Evolutionary conservation across 2,113 vertebrate genomes (phyloP), one percentile per base, ranked within the genome.

Genomic region (Corythaixoides concolor): DNA sequence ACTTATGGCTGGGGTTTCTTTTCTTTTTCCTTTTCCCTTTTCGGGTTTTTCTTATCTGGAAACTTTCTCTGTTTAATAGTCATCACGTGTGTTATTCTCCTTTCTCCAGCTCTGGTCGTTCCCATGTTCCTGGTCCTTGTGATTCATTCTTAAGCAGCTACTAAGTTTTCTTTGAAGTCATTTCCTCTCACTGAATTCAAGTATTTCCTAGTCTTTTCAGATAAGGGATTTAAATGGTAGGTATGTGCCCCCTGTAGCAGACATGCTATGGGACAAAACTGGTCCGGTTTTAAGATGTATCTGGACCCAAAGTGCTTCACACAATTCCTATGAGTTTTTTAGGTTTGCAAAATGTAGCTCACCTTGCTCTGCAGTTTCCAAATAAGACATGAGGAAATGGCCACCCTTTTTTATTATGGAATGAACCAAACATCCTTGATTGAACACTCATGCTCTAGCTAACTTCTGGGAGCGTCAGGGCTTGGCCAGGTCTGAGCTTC

Each of bases 131-230:
- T 88, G 35, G 82, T 85, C 64, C 55, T 79, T 53, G 52, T 70
- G 37, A 66, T 56, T 94, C 74, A 70, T 91, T 93, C 84, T 88
- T 85, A 76, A 90, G 75, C 68, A 96, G 58, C 75, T 63, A 89
- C 56, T 64, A 62, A 91, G 62, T 59, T 87, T 72, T 93, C 69
- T 95, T 95, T 85, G 0, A 94, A 91, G 52, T 64, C 1, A 81
- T 92, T 96, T 97, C 67, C 74, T 92, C 53, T 89, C 69, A 60
- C 74, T 68, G 89, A 77, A 85, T 89, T 97, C 2, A 95, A 86
- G 50, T 92, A 90, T 84, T 92, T 93, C 72, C 91, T 93, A 72
- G 43, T 86, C 88, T 76, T 93, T 88, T 90, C 52, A 90, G 90
- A 84, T 79, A 89, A 95, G 70, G 66, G 37, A 82, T 74, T 93